These are phyloP conservation scores for Drosophila longiperda DNA, from an alignment of 2,888 invertebrate genomes.

Conservation along the genomic window DNA sequence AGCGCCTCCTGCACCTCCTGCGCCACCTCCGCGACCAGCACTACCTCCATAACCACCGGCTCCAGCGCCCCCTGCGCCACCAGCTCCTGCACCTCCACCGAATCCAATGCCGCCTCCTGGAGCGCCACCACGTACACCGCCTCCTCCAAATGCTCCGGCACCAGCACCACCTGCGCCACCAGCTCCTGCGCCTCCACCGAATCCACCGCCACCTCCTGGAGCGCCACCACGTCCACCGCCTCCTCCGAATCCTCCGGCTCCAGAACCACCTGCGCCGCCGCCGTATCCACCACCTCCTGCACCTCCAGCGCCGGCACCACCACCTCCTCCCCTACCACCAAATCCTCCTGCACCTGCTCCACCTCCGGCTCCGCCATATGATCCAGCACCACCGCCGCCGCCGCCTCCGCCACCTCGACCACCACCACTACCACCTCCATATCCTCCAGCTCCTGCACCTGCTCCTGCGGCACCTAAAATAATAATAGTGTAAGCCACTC, in stretches of 20 bases:
- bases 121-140: constrained; percentile 15
- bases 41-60: constrained; percentile 31
- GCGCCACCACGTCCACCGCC: constrained; percentile 18
- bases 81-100: constrained; percentile 43
- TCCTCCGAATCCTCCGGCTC: constrained; percentile 20
- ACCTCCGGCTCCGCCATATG: constrained; percentile 32
- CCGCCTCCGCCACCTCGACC: constrained; percentile 17
- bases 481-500: not conserved
- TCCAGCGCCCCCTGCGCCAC: constrained; percentile 21
- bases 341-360: constrained; percentile 60
- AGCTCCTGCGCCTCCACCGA: constrained; percentile 35
- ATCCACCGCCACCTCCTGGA: constrained; percentile 14
- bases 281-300: constrained; percentile 47
- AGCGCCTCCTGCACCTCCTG: constrained; percentile 13
- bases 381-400: constrained; percentile 41
- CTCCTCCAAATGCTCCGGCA: constrained; percentile 22
- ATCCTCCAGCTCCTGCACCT: constrained; percentile 53
- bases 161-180: constrained; percentile 31
- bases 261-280: constrained; percentile 30
- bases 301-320: constrained; percentile 29
- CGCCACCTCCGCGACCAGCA: constrained; percentile 13
- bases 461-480: constrained; percentile 49
- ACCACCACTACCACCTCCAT: constrained; percentile 41
- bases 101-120: constrained; percentile 5
- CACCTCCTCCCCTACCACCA: constrained; percentile 67